Evolutionary conservation across 1,140 invertebrate genomes (phyloP).

Genomic region (Bombus superbus): DNA sequence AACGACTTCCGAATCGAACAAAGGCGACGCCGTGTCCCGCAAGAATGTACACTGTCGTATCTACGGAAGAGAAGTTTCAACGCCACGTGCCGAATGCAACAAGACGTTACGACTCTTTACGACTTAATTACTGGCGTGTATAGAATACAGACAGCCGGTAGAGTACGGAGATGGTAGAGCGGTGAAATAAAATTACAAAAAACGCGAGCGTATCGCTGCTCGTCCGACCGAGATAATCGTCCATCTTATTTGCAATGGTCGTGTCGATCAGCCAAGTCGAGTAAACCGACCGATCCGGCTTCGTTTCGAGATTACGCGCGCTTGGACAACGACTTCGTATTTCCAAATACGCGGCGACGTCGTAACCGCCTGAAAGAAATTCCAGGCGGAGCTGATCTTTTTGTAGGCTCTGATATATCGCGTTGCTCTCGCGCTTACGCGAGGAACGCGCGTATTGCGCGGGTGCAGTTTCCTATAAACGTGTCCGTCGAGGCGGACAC

Average conservation of each 20-base stretch:
- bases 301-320: too few relatives aligned
- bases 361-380: not conserved
- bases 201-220: not conserved
- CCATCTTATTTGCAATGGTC: too few relatives aligned
- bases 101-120: constrained; percentile 10
- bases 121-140: not conserved
- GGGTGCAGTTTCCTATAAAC: constrained; percentile 17
- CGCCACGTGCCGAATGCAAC: not conserved
- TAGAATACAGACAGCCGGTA: not conserved
- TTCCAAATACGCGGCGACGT: not conserved
- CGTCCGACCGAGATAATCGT: too few relatives aligned
- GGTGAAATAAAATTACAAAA: constrained; percentile 1
- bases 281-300: too few relatives aligned
- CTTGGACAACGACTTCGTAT: too few relatives aligned
- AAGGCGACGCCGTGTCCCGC: not conserved
- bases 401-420: too few relatives aligned
- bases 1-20: not conserved
- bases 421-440: not conserved
- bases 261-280: not conserved
- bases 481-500: not conserved
- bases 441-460: not conserved
- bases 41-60: not conserved
- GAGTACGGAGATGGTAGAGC: not conserved
- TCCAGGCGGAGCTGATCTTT: not conserved
- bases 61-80: not conserved